Conservation (phyloP, 2,797 vertebrate species). For the Pipistrellus nathusii region DNA sequence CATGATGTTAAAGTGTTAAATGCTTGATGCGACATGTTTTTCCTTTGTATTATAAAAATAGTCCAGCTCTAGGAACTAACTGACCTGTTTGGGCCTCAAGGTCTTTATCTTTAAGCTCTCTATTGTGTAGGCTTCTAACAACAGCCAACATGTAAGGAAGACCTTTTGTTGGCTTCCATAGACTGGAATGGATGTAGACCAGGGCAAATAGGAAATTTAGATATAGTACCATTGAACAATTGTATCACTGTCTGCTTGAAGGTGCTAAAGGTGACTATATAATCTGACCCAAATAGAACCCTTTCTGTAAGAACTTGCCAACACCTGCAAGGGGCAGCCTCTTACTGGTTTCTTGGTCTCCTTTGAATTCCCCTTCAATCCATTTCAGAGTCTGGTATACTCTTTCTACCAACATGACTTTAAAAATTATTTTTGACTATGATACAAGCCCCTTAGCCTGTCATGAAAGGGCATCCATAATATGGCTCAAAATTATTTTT, state of each 20-base stretch:
- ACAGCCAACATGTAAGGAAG: conserved; percentile 21
- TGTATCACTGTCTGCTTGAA: not conserved
- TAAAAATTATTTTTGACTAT: conserved; percentile 30
- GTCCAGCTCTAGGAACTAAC: conserved; percentile 25
- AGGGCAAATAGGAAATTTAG: conserved; percentile 22
- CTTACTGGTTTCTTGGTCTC: not conserved
- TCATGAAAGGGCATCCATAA: not conserved
- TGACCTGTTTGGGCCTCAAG: conserved; percentile 17
- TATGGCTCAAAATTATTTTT: not conserved
- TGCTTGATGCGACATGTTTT: not conserved
- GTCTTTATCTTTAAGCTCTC: conserved; percentile 49
- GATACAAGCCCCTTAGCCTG: not conserved
- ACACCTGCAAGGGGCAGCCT: not conserved
- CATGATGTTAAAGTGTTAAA: conserved; percentile 55
- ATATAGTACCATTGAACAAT: not conserved
- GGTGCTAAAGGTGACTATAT: not conserved
- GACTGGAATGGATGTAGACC: not conserved
- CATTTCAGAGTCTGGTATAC: not conserved
- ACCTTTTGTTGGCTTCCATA: conserved; percentile 47
- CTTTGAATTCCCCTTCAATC: conserved; percentile 7
- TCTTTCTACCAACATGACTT: not conserved
- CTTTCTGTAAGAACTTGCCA: not conserved
- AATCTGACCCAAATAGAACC: not conserved
- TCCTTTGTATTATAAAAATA: conserved; percentile 58
- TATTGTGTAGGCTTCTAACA: conserved; percentile 19